A percentile compares a stretch with the other conserved stretches of the same genome.
These are phyloP conservation scores for Ondatra zibethicus DNA, from an alignment of 2,113 vertebrate genomes.

Conservation along the genomic window DNA sequence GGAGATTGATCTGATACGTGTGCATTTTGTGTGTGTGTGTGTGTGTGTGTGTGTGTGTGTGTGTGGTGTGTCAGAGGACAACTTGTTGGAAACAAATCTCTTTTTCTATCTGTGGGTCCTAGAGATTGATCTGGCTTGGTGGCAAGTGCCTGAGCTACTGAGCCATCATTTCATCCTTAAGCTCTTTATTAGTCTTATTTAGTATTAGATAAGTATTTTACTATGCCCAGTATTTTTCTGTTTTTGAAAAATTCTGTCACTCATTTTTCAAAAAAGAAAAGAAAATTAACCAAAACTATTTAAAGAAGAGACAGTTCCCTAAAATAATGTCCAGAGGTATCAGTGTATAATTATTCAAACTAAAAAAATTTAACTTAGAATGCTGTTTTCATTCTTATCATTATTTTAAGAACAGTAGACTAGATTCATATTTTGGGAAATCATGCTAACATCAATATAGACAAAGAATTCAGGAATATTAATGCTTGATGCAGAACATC, in stretches of 20 bases:
- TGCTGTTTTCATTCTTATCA: slow-evolving; percentile 19
- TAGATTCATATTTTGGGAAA: neutral
- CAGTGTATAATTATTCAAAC: slow-evolving; percentile 24
- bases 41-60: too few species aligned
- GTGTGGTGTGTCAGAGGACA: neutral
- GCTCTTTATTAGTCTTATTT: neutral
- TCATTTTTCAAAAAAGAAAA: slow-evolving; percentile 1
- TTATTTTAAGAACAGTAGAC: neutral
- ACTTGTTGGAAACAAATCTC: neutral
- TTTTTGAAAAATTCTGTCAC: neutral
- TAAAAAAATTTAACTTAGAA: slow-evolving; percentile 41
- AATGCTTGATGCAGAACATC: neutral
- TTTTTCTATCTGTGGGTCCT: neutral
- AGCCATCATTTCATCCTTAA: neutral
- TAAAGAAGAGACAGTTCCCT: neutral
- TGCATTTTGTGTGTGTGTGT: too few species aligned
- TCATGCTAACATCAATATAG: neutral
- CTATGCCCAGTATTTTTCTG: slow-evolving; percentile 39
- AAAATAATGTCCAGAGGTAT: slow-evolving; percentile 2
- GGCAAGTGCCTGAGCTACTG: neutral
- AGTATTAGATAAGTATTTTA: slow-evolving; percentile 23
- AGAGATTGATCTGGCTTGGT: neutral
- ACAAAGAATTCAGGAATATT: neutral
- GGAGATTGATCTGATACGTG: neutral
- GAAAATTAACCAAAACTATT: slow-evolving; percentile 23